Conservation (phyloP, 2,888 invertebrate genomes). For the Magallana nippona region DNA sequence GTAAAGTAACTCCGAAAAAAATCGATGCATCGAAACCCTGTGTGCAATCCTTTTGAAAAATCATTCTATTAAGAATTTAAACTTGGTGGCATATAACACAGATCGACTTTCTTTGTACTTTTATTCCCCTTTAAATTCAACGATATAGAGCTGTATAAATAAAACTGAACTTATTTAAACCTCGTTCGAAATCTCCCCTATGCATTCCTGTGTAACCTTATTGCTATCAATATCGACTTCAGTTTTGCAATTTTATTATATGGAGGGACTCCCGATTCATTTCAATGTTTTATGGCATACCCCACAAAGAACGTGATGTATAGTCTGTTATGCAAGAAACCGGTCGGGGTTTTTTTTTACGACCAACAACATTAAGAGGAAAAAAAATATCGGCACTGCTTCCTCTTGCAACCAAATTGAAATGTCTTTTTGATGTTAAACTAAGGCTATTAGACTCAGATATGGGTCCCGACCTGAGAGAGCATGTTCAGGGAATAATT, state of each 20-base stretch:
- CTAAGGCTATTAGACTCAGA: neutral
- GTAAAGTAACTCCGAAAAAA: too few species aligned
- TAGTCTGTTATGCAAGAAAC: neutral
- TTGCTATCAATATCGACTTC: neutral
- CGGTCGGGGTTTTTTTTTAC: neutral
- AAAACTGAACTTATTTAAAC: neutral
- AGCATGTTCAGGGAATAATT: neutral
- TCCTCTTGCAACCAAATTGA: neutral
- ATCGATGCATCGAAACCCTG: too few species aligned
- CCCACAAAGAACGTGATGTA: neutral
- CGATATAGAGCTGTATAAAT: neutral
- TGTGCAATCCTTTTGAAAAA: too few species aligned
- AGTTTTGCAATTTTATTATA: neutral
- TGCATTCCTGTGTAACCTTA: neutral
- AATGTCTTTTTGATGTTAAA: neutral
- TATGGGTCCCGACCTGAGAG: neutral
- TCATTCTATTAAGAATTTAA: too few species aligned
- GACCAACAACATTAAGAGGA: neutral
- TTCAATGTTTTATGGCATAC: neutral
- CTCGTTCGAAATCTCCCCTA: neutral
- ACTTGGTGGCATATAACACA: neutral
- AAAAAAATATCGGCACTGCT: neutral
- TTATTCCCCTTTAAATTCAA: neutral
- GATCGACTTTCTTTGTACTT: neutral
- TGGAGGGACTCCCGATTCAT: too few species aligned